Conservation (phyloP, 2,797 vertebrate species). For the Mormyrops boulengeri region DNA sequence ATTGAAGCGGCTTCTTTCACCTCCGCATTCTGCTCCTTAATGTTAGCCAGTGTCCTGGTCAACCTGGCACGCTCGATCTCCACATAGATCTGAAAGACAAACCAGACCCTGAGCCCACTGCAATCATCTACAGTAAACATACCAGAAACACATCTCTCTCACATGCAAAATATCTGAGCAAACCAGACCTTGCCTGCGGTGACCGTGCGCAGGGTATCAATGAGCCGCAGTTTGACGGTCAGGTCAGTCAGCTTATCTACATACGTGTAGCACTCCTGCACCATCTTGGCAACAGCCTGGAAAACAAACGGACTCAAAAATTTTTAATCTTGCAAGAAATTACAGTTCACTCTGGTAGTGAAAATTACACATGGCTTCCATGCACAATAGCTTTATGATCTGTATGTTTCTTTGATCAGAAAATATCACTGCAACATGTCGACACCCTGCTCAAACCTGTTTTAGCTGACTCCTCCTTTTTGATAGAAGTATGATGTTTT, state of each 20-base stretch:
- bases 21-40: slow-evolving; percentile 89
- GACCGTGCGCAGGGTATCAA: slow-evolving; percentile 90
- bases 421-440: not conserved
- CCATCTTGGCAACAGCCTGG: slow-evolving; percentile 98
- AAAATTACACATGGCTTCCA: not conserved
- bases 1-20: slow-evolving; percentile 92
- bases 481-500: slow-evolving; percentile 92
- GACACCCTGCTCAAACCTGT: slow-evolving; percentile 62
- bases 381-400: not conserved
- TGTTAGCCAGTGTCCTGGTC: slow-evolving; percentile 84
- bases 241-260: slow-evolving; percentile 83
- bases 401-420: not conserved
- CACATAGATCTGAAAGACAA: slow-evolving; percentile 81
- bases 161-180: not conserved
- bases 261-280: slow-evolving; percentile 93
- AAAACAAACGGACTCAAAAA: not conserved
- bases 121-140: not conserved
- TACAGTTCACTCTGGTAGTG: not conserved
- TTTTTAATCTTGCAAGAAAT: not conserved
- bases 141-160: not conserved
- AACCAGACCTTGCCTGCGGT: slow-evolving; percentile 89
- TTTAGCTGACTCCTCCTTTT: slow-evolving; percentile 96
- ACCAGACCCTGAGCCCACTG: not conserved
- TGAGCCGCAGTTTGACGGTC: slow-evolving; percentile 84
- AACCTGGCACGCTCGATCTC: slow-evolving; percentile 95